These are phyloP conservation scores for Chaetops frenatus DNA, from an alignment of 2,113 vertebrate genomes.

Conservation along the genomic window DNA sequence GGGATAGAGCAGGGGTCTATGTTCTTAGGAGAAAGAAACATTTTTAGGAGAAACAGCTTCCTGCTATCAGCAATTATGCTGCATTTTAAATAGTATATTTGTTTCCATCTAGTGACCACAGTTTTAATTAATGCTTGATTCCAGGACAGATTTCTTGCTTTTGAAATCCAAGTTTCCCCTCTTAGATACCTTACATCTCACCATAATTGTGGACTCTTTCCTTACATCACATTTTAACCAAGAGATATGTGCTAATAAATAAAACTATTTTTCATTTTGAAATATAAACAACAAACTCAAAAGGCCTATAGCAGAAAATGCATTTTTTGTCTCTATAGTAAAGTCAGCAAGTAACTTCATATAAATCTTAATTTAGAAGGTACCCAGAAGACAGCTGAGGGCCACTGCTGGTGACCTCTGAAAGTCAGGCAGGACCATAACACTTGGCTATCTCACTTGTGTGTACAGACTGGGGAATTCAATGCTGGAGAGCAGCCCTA, in stretches of 20 bases:
- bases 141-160: background rate
- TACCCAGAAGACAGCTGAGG: background rate
- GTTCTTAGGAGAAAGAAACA: background rate
- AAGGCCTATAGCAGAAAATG: background rate
- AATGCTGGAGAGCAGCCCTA: background rate
- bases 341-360: background rate
- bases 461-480: background rate
- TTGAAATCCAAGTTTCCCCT: background rate
- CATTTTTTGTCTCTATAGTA: background rate
- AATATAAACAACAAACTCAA: background rate
- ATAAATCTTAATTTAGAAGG: background rate
- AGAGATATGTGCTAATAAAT: background rate
- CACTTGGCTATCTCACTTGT: background rate
- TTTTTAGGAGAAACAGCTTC: background rate
- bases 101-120: background rate
- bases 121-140: background rate
- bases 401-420: background rate
- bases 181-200: background rate
- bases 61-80: background rate
- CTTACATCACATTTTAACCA: background rate
- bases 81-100: background rate
- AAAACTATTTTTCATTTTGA: background rate
- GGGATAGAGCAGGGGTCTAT: background rate
- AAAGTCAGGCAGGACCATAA: background rate
- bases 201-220: background rate